Base-by-base conservation (phyloP, 2,888 invertebrate species). In the Formica aserva region DNA sequence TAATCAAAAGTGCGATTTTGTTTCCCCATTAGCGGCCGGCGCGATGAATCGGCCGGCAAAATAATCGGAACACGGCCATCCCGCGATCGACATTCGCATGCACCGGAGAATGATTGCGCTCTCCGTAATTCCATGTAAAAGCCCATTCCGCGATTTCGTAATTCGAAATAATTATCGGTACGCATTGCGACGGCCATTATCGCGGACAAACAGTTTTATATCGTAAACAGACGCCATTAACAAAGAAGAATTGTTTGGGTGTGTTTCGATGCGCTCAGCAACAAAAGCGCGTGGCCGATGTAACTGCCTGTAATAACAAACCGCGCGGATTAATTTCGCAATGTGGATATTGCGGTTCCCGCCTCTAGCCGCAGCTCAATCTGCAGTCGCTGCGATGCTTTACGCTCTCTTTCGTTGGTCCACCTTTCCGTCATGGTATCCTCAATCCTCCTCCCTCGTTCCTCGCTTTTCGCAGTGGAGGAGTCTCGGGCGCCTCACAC, bases 161-260 rank as follows among this genome's bases (percentile, higher is more conserved):
- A 90, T 90, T 89, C 90, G 90, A 90, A 90, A 90, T 90, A 90
- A 90, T 90, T 90, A 90, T 90, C 87, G 89, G 84, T 87, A 88
- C 89, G 90, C 89, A 90, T 87, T 90, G 90, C 90, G 90, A 88
- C 87, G 89, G 90, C 89, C 88, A 90, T 90, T 89, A 90, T 89
- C 90, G 90, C 85, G 87, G 87, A 90, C 90, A 90, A 90, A 90
- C 90, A 90, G 89, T 90, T 90, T 90, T 90, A 90, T 90, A 90
- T 90, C 89, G 90, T 88, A 87, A 90, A 89, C 88, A 89, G 90
- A 88, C 90, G 89, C 90, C 90, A 90, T 90, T 90, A 90, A 90
- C 90, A 90, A 89, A 89, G 90, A 90, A 90, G 90, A 89, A 90
- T 90, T 87, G 90, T 90, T 88, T 83, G 89, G 48, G 81, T 83